phyloP scores from a whole-genome alignment of 2,797 vertebrate genomes.

The Stomatorhinus walkeri region DNA sequence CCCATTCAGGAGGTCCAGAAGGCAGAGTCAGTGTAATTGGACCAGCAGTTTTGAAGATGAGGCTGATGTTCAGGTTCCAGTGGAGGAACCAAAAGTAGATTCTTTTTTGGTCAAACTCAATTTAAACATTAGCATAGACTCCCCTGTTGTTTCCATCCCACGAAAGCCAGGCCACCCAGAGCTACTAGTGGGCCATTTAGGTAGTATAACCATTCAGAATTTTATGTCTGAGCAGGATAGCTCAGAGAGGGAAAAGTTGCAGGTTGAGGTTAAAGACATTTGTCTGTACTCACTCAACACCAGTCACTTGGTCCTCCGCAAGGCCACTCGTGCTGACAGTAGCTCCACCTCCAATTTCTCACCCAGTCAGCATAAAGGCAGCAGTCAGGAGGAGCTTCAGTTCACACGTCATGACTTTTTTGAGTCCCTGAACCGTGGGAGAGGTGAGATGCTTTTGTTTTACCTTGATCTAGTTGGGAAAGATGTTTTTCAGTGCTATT shows the following conservation, averaged over 20 bases:
- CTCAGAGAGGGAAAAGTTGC: slow-evolving; percentile 71
- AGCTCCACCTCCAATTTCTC: slow-evolving; percentile 33
- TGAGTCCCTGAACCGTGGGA: slow-evolving; percentile 77
- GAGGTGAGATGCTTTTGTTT: slow-evolving; percentile 63
- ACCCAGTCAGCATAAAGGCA: slow-evolving; percentile 37
- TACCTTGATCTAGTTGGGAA: background rate
- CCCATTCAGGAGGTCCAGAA: slow-evolving; percentile 58
- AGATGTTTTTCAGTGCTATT: background rate
- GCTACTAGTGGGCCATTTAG: slow-evolving; percentile 85
- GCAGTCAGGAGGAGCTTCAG: slow-evolving; percentile 71
- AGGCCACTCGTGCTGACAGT: slow-evolving; percentile 37
- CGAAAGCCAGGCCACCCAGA: slow-evolving; percentile 86
- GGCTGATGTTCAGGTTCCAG: slow-evolving; percentile 45
- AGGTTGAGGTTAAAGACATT: slow-evolving; percentile 90
- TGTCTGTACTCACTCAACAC: slow-evolving; percentile 88
- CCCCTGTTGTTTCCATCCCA: slow-evolving; percentile 87
- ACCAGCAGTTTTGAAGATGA: slow-evolving; percentile 63
- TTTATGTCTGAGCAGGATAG: slow-evolving; percentile 75
- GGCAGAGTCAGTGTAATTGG: slow-evolving; percentile 55
- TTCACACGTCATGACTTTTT: slow-evolving; percentile 95
- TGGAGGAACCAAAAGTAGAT: slow-evolving; percentile 51
- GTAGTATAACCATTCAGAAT: slow-evolving; percentile 89
- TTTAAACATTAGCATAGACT: slow-evolving; percentile 87
- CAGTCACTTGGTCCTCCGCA: slow-evolving; percentile 63
- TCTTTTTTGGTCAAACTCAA: slow-evolving; percentile 80